These are phyloP conservation scores for Acipenser oxyrinchus DNA, from an alignment of 2,797 vertebrate genomes.

Conservation along the genomic window DNA sequence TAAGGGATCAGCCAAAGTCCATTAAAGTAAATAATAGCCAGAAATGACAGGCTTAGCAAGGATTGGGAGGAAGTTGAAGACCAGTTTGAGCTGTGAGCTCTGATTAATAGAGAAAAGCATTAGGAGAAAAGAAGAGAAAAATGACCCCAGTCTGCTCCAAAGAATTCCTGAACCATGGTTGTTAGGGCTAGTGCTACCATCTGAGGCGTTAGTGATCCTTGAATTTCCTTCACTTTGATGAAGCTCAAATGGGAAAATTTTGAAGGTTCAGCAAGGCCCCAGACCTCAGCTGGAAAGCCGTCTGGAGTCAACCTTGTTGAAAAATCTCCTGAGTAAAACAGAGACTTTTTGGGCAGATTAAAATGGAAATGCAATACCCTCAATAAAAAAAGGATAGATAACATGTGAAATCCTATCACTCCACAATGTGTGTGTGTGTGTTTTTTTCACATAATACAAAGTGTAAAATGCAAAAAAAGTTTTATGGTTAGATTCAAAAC, in stretches of 20 bases:
- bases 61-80: conserved; percentile 99
- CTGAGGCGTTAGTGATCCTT: conserved; percentile 89
- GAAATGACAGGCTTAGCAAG: conserved; percentile 99
- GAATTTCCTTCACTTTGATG: conserved; percentile 93
- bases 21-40: conserved; percentile 99
- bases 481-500: too few species aligned
- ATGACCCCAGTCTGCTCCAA: conserved; percentile 91
- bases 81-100: conserved; percentile 96
- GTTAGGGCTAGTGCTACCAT: conserved; percentile 88
- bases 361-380: conserved; percentile 49
- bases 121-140: conserved; percentile 80
- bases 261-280: conserved; percentile 72
- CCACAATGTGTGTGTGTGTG: neutral
- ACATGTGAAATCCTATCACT: conserved; percentile 4
- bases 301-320: conserved; percentile 75
- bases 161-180: conserved; percentile 97
- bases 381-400: conserved; percentile 29
- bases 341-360: conserved; percentile 65
- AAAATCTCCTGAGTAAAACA: conserved; percentile 65
- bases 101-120: conserved; percentile 99
- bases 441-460: too few species aligned
- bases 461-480: too few species aligned
- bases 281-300: conserved; percentile 69
- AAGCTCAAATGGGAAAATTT: conserved; percentile 77
- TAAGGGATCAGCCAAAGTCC: conserved; percentile 99